A percentile compares a stretch with the other conserved stretches of the same genome.
phyloP scores from a whole-genome alignment of 2,888 invertebrate species.

The Elmis aenea region DNA sequence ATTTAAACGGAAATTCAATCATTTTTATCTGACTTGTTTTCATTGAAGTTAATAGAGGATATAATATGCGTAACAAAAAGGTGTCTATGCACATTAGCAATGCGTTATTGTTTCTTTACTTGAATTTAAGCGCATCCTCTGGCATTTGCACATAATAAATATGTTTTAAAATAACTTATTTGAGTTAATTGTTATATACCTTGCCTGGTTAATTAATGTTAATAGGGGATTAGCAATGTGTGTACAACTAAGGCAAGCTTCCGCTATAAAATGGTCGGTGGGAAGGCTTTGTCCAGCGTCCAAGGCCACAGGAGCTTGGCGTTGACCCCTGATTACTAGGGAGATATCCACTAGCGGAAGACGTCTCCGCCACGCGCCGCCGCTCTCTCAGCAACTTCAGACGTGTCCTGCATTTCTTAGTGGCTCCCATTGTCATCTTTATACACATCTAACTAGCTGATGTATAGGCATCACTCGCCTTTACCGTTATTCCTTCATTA shows the following conservation, averaged over 20 bases:
- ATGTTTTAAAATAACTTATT: no score
- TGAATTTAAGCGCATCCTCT: no score
- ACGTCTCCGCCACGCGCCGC: conserved; percentile 20
- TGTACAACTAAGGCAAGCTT: conserved; percentile 20
- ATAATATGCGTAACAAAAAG: no score
- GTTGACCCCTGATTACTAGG: conserved; percentile 23
- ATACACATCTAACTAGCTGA: conserved; percentile 15
- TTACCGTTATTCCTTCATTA: conserved; percentile 22
- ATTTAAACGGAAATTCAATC: no score
- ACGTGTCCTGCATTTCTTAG: conserved; percentile 19
- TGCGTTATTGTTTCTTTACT: no score
- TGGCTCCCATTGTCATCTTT: conserved; percentile 16
- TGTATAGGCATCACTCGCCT: conserved; percentile 16
- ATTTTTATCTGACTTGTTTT: no score
- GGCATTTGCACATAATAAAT: no score
- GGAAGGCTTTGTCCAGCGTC: conserved; percentile 22
- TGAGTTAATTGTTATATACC: no score
- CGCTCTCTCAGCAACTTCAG: conserved; percentile 13
- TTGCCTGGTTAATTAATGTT: no score
- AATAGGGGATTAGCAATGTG: no score
- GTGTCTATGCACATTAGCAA: no score
- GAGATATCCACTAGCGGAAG: conserved; percentile 24
- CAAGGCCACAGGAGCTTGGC: conserved; percentile 21
- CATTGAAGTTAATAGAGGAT: no score
- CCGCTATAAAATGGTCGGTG: conserved; percentile 24